phyloP scores from a whole-genome alignment of 2,888 invertebrate species.

The Amblyjoppa fuscipennis region DNA sequence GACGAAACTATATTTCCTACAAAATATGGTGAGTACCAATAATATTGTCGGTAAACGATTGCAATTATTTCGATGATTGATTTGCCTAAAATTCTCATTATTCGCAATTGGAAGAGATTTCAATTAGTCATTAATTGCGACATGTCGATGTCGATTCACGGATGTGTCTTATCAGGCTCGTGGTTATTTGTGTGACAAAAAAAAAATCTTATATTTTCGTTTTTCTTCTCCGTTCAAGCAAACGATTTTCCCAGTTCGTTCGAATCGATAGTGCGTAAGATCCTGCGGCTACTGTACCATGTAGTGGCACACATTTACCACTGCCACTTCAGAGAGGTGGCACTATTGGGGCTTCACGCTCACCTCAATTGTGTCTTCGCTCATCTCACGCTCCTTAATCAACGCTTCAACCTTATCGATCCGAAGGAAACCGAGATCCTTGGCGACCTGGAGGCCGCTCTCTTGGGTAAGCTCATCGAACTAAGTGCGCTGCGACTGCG shows the following conservation, averaged over 20 bases:
- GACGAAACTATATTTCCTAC: constrained; percentile 99
- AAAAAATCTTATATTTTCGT: constrained; percentile 9
- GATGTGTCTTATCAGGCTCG: background rate
- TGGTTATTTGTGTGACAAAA: background rate
- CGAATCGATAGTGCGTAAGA: constrained; percentile 97
- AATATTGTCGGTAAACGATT: background rate
- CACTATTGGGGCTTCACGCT: constrained; percentile 96
- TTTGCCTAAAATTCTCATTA: background rate
- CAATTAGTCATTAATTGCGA: background rate
- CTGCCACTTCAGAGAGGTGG: constrained; percentile 98
- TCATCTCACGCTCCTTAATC: constrained; percentile 94
- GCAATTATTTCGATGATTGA: background rate
- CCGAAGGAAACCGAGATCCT: constrained; percentile 98
- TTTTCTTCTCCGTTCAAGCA: constrained; percentile 87
- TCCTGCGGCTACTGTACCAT: constrained; percentile 98
- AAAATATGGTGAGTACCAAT: constrained; percentile 94
- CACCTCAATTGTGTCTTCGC: constrained; percentile 99
- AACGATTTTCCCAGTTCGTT: constrained; percentile 98
- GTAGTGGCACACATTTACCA: constrained; percentile 99
- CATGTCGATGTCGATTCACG: background rate
- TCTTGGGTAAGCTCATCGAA: constrained; percentile 84
- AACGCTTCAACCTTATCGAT: constrained; percentile 96
- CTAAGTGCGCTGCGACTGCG: background rate
- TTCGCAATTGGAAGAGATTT: background rate
- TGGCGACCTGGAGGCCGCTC: constrained; percentile 95